phyloP scores from a whole-genome alignment of 1,140 invertebrate species.

The Archivesica marissinica region DNA sequence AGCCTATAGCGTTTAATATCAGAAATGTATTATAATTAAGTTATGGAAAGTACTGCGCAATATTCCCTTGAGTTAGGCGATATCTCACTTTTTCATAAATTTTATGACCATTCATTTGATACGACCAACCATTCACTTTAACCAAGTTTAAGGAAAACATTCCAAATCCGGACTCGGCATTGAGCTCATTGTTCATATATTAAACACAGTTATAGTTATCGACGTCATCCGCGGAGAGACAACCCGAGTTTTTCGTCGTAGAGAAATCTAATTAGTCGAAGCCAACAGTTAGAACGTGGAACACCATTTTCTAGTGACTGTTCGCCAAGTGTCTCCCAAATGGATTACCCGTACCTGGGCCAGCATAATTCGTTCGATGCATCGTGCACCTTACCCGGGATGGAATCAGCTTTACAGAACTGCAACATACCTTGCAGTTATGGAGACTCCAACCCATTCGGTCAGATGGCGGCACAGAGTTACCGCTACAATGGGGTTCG shows the following conservation, averaged over 20 bases:
- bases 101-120: conserved; percentile 66
- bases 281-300: conserved; percentile 45
- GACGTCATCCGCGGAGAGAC: conserved; percentile 49
- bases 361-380: conserved; percentile 73
- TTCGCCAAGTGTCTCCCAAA: conserved; percentile 47
- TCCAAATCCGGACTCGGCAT: conserved; percentile 45
- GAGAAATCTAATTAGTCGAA: conserved; percentile 62
- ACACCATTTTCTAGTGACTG: conserved; percentile 39
- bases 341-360: conserved; percentile 74
- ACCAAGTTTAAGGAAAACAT: conserved; percentile 44
- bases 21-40: conserved; percentile 63
- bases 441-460: conserved; percentile 92
- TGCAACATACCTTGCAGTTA: conserved; percentile 90
- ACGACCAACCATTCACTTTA: conserved; percentile 53
- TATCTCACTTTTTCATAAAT: conserved; percentile 66
- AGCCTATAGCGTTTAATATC: conserved; percentile 65
- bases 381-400: conserved; percentile 85
- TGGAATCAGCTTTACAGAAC: conserved; percentile 87
- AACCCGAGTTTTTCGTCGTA: conserved; percentile 60
- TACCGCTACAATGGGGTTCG: conserved; percentile 80
- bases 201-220: conserved; percentile 49
- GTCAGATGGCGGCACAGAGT: conserved; percentile 90
- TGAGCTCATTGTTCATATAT: conserved; percentile 62
- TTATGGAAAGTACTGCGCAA: conserved; percentile 46
- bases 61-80: conserved; percentile 59